Evolutionary conservation across 2,113 vertebrate species (phyloP), one percentile per base, ranked within the genome.

Genomic region (Egretta garzetta): DNA sequence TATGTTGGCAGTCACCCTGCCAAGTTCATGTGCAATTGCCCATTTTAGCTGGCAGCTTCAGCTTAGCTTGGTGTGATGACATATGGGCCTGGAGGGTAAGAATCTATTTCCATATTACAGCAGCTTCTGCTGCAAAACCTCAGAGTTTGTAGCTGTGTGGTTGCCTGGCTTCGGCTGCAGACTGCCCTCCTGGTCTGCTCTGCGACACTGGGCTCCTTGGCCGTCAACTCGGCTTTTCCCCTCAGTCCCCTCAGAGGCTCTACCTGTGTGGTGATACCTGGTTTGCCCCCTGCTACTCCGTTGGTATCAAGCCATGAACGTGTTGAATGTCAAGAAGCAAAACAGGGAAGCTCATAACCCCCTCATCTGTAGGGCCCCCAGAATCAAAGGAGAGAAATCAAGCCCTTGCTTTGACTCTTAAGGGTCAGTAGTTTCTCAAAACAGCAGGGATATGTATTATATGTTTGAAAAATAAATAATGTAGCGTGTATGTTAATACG

Each of bases 91-190:
- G 80, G 72, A 96, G 91, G 89, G 90, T 68, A 91, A 80, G 86
- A 92, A 94, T 94, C 89, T 77, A 90, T 97, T 96, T 93, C 85
- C 92, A 70, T 97, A 92, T 90, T 86, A 85, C 8, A 96, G 86
- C 84, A 95, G 91, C 67, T 93, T 94, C 86, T 96, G 64, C 83
- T 93, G 88, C 12, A 11, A 80, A 85, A 59, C 58, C 66, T 92
- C 9, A 0, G 49, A 2, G 24, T 83, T 63, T 76, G 80, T 58
- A 81, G 68, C 72, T 74, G 47, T 62, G 63, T 50, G 20, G 43
- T 30, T 93, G 83, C 58, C 86, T 72, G 80, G 53, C 60, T 87
- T 88, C 10, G 4, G 77, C 77, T 90, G 70, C 81, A 93, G 71
- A 8, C 17, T 90, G 66, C 41, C 49, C 21, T 85, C 58, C 45